A percentile compares a stretch with the other conserved stretches of the same genome.
phyloP scores from a whole-genome alignment of 2,888 invertebrate genomes.

The Galerucella pusilla region DNA sequence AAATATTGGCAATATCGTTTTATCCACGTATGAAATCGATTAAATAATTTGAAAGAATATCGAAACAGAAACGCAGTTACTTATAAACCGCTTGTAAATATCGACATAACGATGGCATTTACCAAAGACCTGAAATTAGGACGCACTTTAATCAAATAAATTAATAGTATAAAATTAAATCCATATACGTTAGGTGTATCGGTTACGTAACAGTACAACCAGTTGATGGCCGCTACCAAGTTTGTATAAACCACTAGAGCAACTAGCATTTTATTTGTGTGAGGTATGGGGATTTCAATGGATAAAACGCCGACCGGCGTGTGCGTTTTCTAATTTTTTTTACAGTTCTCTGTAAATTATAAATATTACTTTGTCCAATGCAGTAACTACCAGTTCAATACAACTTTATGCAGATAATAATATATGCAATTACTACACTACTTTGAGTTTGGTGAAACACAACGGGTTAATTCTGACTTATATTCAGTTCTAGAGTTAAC shows the following conservation, averaged over 20 bases:
- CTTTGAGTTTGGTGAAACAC: background rate
- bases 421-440: background rate
- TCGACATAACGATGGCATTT: slow-evolving; percentile 33
- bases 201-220: slow-evolving; percentile 41
- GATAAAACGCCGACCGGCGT: slow-evolving; percentile 23
- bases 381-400: background rate
- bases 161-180: slow-evolving; percentile 53
- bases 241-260: slow-evolving; percentile 35
- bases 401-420: background rate
- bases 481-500: no score
- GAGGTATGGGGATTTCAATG: slow-evolving; percentile 28
- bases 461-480: no score
- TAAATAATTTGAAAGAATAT: background rate
- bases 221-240: slow-evolving; percentile 43
- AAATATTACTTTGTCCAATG: background rate
- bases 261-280: slow-evolving; percentile 33
- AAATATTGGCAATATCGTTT: background rate
- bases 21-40: background rate
- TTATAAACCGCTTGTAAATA: slow-evolving; percentile 20
- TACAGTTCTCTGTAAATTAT: slow-evolving; percentile 28
- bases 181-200: slow-evolving; percentile 48
- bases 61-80: background rate
- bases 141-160: slow-evolving; percentile 55
- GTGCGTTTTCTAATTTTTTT: slow-evolving; percentile 40
- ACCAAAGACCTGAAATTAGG: slow-evolving; percentile 50